Evolutionary conservation across 2,797 vertebrate genomes (phyloP).

Genomic region (Thripadectes ignobilis): DNA sequence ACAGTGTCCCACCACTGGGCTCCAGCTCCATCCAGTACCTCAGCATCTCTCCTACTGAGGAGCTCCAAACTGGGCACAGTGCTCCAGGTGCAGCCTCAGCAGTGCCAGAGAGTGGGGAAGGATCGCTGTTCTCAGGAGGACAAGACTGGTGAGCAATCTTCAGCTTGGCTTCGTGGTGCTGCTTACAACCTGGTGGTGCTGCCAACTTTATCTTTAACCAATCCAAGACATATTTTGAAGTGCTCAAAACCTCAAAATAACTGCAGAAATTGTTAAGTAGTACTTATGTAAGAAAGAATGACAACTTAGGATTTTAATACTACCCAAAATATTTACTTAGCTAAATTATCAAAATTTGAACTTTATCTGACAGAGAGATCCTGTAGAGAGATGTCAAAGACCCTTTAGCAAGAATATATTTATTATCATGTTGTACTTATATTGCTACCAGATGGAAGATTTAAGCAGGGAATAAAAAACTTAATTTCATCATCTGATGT

Average conservation of each 20-base stretch:
- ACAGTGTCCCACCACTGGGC: accelerated
- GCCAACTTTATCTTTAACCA: not conserved
- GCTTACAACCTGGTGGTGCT: not conserved
- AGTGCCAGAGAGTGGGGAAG: not conserved
- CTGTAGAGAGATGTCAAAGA: not conserved
- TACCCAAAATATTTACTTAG: not conserved
- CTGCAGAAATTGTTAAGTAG: not conserved
- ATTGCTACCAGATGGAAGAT: not conserved
- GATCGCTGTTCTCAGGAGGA: not conserved
- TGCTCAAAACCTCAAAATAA: not conserved
- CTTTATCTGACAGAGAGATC: conserved; percentile 1
- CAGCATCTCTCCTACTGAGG: not conserved
- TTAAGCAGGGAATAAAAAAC: conserved; percentile 10
- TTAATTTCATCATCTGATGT: not conserved
- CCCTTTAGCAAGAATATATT: conserved; percentile 3
- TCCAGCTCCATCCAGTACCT: not conserved
- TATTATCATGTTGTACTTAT: not conserved
- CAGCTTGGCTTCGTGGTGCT: not conserved
- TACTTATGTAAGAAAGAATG: not conserved
- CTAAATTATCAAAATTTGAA: conserved; percentile 21
- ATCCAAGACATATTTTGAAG: not conserved
- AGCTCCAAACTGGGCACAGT: not conserved
- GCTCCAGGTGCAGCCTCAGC: not conserved
- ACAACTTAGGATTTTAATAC: not conserved
- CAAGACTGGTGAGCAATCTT: not conserved